Percentiles rank a stretch among this genome's conserved stretches.
phyloP scores from a whole-genome alignment of 2,888 invertebrate species.

The Teleogryllus oceanicus region DNA sequence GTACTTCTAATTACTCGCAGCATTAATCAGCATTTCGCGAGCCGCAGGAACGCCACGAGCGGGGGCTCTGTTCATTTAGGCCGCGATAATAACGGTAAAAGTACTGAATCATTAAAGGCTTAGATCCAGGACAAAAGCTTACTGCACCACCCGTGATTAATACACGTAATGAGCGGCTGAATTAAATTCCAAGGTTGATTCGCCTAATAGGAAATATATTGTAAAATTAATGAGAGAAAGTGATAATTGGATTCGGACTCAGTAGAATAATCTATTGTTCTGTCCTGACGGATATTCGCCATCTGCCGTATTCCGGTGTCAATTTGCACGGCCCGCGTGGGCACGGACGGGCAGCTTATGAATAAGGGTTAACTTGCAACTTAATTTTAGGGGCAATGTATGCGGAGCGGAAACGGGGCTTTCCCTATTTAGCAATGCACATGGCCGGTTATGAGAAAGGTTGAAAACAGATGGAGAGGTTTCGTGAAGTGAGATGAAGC shows the following conservation, averaged over 20 bases:
- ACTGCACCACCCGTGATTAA: neutral
- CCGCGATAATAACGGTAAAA: neutral
- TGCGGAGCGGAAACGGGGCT: too few relatives aligned
- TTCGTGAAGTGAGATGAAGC: too few relatives aligned
- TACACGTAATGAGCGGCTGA: neutral
- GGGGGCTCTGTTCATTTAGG: too few relatives aligned
- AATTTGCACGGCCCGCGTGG: neutral
- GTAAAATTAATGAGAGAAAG: constrained; percentile 1
- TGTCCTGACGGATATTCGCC: neutral
- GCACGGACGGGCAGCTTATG: neutral
- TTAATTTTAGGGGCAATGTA: neutral
- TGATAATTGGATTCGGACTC: neutral
- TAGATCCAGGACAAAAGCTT: neutral
- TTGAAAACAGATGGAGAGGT: too few relatives aligned
- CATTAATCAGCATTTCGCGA: too few relatives aligned
- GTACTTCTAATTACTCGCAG: too few relatives aligned
- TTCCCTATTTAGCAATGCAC: too few relatives aligned
- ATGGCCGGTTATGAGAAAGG: too few relatives aligned
- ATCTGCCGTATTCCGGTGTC: neutral
- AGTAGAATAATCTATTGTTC: neutral
- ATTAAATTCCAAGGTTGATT: constrained; percentile 10
- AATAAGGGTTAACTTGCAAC: neutral
- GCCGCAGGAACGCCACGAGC: too few relatives aligned
- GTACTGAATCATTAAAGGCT: neutral
- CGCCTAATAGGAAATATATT: neutral